Evolutionary conservation across 2,888 invertebrate species (phyloP).

Genomic region (Thereva unica): DNA sequence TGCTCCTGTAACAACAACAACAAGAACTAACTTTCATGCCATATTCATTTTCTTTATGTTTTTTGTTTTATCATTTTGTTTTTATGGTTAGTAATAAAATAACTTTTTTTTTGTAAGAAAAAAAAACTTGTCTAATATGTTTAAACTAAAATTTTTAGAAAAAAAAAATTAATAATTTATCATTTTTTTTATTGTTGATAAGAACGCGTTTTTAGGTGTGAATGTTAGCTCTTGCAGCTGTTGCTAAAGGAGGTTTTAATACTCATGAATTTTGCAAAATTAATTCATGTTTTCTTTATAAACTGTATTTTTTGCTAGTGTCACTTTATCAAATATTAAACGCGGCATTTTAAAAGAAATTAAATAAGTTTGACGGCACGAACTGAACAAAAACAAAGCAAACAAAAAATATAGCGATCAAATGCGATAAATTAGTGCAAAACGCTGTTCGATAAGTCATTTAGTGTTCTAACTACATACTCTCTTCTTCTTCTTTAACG

Average conservation of each 20-base stretch:
- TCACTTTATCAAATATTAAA: no score
- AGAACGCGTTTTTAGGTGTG: not conserved
- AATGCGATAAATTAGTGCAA: no score
- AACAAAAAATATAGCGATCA: no score
- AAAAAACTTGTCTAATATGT: not conserved
- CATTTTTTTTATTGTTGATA: not conserved
- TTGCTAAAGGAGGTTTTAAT: conserved; percentile 38
- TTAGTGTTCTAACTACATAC: no score
- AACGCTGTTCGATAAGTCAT: no score
- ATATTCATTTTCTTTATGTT: conserved; percentile 8
- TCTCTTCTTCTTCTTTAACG: no score
- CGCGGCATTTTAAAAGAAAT: no score
- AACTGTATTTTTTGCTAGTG: no score
- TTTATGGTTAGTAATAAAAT: conserved; percentile 16
- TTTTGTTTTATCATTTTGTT: conserved; percentile 20
- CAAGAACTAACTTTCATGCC: conserved; percentile 59
- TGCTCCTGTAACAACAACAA: conserved; percentile 66
- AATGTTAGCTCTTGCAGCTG: conserved; percentile 52
- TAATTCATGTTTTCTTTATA: no score
- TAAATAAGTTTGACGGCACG: no score
- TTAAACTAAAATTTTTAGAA: not conserved
- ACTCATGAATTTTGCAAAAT: not conserved
- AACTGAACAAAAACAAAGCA: no score
- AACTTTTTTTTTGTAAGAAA: conserved; percentile 24
- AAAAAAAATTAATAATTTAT: not conserved